Percentiles rank a stretch among this genome's conserved stretches.
Evolutionary conservation across 2,797 vertebrate genomes (phyloP).

Genomic region (Salmo trutta): DNA sequence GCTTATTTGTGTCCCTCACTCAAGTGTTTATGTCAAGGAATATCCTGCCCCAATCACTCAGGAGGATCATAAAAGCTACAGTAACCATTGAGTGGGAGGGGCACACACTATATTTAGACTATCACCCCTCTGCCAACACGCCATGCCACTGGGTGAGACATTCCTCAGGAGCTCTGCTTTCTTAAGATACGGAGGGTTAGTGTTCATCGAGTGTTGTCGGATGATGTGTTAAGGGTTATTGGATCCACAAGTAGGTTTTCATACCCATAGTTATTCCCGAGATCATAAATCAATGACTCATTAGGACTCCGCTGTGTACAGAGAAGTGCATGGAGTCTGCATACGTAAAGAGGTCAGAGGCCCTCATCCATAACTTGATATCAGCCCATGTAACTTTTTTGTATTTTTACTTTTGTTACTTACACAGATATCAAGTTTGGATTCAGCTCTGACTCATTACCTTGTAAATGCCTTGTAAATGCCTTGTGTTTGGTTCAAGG

Average conservation of each 20-base stretch:
- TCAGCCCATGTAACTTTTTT: background rate
- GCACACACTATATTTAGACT: slow-evolving; percentile 43
- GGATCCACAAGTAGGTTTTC: slow-evolving; percentile 30
- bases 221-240: slow-evolving; percentile 45
- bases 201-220: slow-evolving; percentile 55
- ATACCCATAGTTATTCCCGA: slow-evolving; percentile 29
- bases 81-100: slow-evolving; percentile 10
- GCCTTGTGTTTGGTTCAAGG: slow-evolving; percentile 30
- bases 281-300: slow-evolving; percentile 32
- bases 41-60: slow-evolving; percentile 40
- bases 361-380: background rate
- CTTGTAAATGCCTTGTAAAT: slow-evolving; percentile 26
- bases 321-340: slow-evolving; percentile 26
- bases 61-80: slow-evolving; percentile 46
- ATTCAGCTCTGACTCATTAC: slow-evolving; percentile 10
- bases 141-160: slow-evolving; percentile 55
- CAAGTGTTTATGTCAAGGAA: slow-evolving; percentile 52
- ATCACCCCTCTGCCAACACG: slow-evolving; percentile 41
- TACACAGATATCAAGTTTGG: background rate
- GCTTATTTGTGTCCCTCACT: slow-evolving; percentile 52
- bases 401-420: background rate
- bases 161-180: slow-evolving; percentile 67
- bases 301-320: background rate
- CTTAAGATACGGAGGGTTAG: slow-evolving; percentile 57
- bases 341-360: slow-evolving; percentile 24